Percentiles rank a stretch among this genome's conserved stretches.
These are phyloP conservation scores for Sebastes cheni DNA, from an alignment of 2,797 vertebrate genomes.

Conservation along the genomic window DNA sequence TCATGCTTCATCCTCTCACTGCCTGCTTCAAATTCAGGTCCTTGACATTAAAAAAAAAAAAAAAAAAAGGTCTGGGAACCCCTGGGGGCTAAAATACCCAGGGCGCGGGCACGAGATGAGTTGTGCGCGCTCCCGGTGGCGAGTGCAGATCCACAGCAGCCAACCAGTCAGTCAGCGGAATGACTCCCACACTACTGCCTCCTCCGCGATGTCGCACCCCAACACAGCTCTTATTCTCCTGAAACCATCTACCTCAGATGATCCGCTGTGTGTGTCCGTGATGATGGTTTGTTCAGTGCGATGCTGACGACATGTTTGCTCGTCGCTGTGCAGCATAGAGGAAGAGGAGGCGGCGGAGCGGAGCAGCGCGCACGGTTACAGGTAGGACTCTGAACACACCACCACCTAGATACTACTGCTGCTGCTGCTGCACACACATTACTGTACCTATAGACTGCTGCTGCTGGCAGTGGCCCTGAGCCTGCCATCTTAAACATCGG, in stretches of 20 bases:
- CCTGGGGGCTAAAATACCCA: constrained; percentile 37
- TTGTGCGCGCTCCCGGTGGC: constrained; percentile 61
- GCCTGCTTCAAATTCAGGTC: constrained; percentile 12
- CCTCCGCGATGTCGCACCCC: constrained; percentile 52
- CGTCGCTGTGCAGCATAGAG: constrained; percentile 55
- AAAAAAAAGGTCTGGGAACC: constrained; percentile 38
- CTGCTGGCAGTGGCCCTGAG: background rate
- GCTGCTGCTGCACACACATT: too few species aligned
- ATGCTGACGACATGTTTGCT: constrained; percentile 63
- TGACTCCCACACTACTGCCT: constrained; percentile 36
- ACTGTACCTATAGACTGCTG: background rate
- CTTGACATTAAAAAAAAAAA: constrained; percentile 31
- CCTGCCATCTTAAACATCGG: background rate
- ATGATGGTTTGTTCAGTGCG: constrained; percentile 30
- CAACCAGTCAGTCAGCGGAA: background rate
- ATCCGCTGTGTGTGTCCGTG: constrained; percentile 20
- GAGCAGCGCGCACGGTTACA: constrained; percentile 57
- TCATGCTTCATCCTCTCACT: background rate
- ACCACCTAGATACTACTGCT: too few species aligned
- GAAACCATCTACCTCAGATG: constrained; percentile 44
- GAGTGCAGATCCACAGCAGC: constrained; percentile 50
- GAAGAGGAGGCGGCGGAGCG: constrained; percentile 40
- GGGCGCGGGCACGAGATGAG: constrained; percentile 59
- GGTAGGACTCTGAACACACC: constrained; percentile 46
- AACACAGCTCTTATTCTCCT: background rate